These are phyloP conservation scores for Platysteira castanea DNA, from an alignment of 2,113 vertebrate genomes.

Conservation along the genomic window DNA sequence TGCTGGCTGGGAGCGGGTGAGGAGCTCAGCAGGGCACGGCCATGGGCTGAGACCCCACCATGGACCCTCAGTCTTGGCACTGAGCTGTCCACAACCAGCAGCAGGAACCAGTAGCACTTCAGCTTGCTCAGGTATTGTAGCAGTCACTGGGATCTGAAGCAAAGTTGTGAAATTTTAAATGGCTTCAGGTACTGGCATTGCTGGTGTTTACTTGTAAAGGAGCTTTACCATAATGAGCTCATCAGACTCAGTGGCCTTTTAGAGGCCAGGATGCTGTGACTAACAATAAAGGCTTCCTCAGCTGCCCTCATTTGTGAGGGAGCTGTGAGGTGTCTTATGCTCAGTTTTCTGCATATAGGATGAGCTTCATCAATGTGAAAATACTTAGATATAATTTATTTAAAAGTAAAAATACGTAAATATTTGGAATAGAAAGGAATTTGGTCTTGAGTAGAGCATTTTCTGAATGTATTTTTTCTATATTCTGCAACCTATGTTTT, in stretches of 20 bases:
- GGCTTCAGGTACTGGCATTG: neutral
- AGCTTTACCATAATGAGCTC: neutral
- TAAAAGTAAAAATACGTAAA: neutral
- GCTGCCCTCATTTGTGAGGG: neutral
- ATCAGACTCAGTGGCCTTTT: neutral
- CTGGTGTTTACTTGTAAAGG: neutral
- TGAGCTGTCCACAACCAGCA: neutral
- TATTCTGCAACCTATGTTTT: neutral
- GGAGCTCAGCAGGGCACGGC: neutral
- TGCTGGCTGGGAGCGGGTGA: fast-evolving
- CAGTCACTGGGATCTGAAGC: neutral
- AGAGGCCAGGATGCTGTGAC: neutral
- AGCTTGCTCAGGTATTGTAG: neutral
- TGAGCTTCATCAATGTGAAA: neutral
- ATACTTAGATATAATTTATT: neutral
- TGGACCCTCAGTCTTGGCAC: neutral
- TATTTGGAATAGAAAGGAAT: neutral
- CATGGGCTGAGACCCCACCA: fast-evolving
- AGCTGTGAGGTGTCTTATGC: neutral
- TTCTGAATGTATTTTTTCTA: neutral
- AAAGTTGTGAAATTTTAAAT: neutral
- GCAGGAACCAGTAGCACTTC: neutral
- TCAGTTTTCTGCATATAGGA: neutral
- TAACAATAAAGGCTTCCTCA: neutral
- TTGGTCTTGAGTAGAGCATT: neutral